Evolutionary conservation across 2,797 vertebrate genomes (phyloP), one percentile per base, ranked within the genome.

Genomic region (Lagodon rhomboides): DNA sequence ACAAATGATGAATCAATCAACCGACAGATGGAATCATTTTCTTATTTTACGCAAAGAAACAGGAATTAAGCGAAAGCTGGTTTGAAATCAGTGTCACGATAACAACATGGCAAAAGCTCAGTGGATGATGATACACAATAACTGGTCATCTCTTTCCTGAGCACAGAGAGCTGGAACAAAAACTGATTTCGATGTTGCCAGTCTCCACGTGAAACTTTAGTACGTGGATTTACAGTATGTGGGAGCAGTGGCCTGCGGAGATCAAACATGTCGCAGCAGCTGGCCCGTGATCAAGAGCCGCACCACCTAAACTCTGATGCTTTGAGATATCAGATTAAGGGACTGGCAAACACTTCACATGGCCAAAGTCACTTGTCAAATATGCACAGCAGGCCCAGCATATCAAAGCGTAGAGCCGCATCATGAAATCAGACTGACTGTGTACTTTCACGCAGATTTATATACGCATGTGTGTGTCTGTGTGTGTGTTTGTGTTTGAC

Each of bases 301-400:
- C 47, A 50, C 43, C 60, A 53, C 70, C 77, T 81, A 58, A 84
- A 77, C 73, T 84, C 61, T 1, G 71, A 68, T 47, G 84, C 86
- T 72, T 72, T 76, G 61, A 75, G 83, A 80, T 78, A 79, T 73
- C 54, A 86, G 74, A 87, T 79, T 64, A 87, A 73, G 65, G 61
- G 25, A 76, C 79, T 53, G 78, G 77, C 67, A 84, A 86, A 85
- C 65, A 77, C 77, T 83, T 81, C 68, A 77, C 66, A 89, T 80
- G 81, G 84, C 76, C 72, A 80, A 44, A 70, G 58, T 56, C 30
- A 70, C 66, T 70, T 82, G 77, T 64, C 81, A 82, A 82, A 82
- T 70, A 86, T 75, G 64, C 63, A 77, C 73, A 82, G 76, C 34
- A 80, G 75, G 66, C 56, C 41, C 34, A 27, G 71, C n/a, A 34